Base-by-base conservation (phyloP, 2,113 vertebrate species). In the Trematomus loennbergii region DNA sequence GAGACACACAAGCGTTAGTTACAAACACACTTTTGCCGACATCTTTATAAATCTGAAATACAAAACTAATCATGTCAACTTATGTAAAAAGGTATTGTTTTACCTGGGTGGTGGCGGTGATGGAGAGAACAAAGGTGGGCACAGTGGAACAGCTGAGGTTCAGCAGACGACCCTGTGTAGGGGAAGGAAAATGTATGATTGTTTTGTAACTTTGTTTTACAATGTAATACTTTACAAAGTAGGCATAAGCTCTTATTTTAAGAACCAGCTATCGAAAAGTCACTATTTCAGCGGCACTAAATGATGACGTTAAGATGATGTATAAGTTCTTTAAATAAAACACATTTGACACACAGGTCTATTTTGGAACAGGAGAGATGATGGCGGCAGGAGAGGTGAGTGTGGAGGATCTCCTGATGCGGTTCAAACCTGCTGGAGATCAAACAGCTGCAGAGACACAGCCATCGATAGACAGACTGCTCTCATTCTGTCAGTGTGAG, bases 111-210 rank as follows among this genome's bases (percentile, higher is more conserved):
- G 98, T 99, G 68, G 98, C 98, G 0, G 97, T 99, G 94, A 99
- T 99, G 48, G 98, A 99, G 53, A 99, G 93, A 72, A 99, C 97
- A 1, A 99, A 99, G 10, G 98, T 99, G 93, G 98, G 98, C 15
- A 99, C 97, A 0, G 97, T 99, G 93, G 98, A 99, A 90, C 98
- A 99, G 95, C 97, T 99, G 76, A 99, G 95, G 90, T 98, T 97
- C 86, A 98, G 93, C 79, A 97, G 94, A 57, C 97, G 96, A 72
- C 96, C 96, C 97, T 97, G 90, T 97, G 90, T 22, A 72, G 6
- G 76, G 17, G 16, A 61, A 52, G 33, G 9, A 15, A 20, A 43
- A 8, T 65, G 46, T 29, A 16, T n/a, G 0, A 54, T 12, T n/a
- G n/a, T n/a, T n/a, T n/a, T n/a, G n/a, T n/a, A n/a, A n/a, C n/a